A percentile compares a stretch with the other conserved stretches of the same genome.
phyloP scores from a whole-genome alignment of 2,888 invertebrate species.

The Lamellibrachia satsuma region DNA sequence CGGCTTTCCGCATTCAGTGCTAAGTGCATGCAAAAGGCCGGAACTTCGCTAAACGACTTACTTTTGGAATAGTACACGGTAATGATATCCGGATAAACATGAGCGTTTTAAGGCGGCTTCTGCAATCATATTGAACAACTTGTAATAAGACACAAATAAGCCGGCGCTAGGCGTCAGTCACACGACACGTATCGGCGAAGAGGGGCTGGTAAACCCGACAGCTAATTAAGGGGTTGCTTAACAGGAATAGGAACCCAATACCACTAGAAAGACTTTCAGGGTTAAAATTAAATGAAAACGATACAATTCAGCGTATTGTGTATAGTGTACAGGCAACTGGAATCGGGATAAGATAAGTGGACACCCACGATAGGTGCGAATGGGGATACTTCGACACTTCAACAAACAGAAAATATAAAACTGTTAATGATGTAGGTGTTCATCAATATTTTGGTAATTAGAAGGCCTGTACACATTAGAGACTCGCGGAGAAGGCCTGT shows the following conservation, averaged over 20 bases:
- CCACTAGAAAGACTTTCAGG: not conserved
- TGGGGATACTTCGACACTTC: not conserved
- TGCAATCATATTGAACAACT: not conserved
- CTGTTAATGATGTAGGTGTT: too few species aligned
- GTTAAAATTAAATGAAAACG: not conserved
- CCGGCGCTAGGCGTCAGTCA: not conserved
- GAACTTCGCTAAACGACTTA: slow-evolving; percentile 9
- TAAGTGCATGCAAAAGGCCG: not conserved
- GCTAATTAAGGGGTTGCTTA: not conserved
- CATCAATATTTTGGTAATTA: too few species aligned
- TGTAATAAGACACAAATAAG: not conserved
- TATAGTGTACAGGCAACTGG: not conserved
- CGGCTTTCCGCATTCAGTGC: not conserved
- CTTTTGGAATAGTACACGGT: not conserved
- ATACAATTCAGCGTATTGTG: not conserved
- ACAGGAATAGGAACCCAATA: not conserved
- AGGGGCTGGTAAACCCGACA: not conserved
- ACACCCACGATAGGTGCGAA: not conserved
- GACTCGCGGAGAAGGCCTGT: too few species aligned
- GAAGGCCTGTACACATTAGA: too few species aligned
- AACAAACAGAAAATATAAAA: too few species aligned
- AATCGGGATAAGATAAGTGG: not conserved
- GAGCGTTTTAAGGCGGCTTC: not conserved
- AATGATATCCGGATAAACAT: slow-evolving; percentile 17
- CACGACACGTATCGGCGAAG: not conserved